phyloP scores from a whole-genome alignment of 2,888 invertebrate species.

The Timema podura region DNA sequence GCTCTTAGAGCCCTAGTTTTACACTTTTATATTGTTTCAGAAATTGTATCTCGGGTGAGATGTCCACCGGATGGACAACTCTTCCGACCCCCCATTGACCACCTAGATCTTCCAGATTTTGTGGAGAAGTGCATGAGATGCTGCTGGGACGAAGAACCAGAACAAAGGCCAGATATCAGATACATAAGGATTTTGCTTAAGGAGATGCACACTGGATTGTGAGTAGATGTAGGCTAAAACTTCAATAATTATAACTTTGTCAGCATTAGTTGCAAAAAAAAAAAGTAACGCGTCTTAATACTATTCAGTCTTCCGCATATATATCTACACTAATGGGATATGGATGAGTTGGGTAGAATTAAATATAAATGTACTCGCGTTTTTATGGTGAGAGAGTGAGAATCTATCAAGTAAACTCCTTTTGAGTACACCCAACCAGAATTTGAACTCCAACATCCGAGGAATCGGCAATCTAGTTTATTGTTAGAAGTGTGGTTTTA shows the following conservation, averaged over 20 bases:
- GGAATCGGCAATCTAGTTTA: too few relatives aligned
- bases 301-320: too few relatives aligned
- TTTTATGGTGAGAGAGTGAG: too few relatives aligned
- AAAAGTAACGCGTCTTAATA: too few relatives aligned
- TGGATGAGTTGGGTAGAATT: too few relatives aligned
- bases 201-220: constrained; percentile 67
- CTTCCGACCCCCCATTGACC: constrained; percentile 63
- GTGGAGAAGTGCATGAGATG: constrained; percentile 67
- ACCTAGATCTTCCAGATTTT: constrained; percentile 67
- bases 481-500: too few relatives aligned
- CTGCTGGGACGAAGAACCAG: constrained; percentile 81
- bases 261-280: neutral
- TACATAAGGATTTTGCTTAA: constrained; percentile 71
- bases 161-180: constrained; percentile 71
- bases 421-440: too few relatives aligned
- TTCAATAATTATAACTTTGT: neutral
- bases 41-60: constrained; percentile 46
- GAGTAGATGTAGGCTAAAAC: constrained; percentile 48
- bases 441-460: too few relatives aligned
- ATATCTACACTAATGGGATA: too few relatives aligned
- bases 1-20: too few relatives aligned
- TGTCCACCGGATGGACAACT: constrained; percentile 39
- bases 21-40: constrained; percentile 37
- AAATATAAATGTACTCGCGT: too few relatives aligned
- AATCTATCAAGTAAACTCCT: too few relatives aligned